These are phyloP conservation scores for Drosophila varians DNA, from an alignment of 1,140 invertebrate species.

Conservation along the genomic window DNA sequence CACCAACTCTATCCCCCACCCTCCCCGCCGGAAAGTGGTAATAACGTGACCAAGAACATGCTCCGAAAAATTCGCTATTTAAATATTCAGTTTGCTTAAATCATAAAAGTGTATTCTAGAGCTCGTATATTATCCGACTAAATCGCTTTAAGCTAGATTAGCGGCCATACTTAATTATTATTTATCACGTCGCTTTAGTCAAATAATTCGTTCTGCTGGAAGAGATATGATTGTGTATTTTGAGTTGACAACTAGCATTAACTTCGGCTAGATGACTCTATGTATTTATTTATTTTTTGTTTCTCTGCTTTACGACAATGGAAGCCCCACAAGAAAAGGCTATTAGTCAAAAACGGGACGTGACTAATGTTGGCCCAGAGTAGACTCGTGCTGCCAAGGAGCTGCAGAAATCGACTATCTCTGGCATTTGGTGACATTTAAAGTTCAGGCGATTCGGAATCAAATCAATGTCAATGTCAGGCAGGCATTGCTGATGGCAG, in stretches of 20 bases:
- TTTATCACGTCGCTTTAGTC: conserved; percentile 24
- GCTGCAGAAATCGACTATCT: conserved; percentile 3
- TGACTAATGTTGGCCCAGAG: conserved; percentile 19
- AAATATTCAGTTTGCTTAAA: conserved; percentile 2
- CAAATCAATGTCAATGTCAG: conserved; percentile 67
- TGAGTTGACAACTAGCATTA: conserved; percentile 25
- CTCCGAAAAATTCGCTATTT: conserved; percentile 18
- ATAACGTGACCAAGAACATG: conserved; percentile 17
- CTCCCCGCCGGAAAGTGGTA: conserved; percentile 26
- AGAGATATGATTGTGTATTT: conserved; percentile 18
- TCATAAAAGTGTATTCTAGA: conserved; percentile 4
- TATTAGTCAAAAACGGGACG: conserved; percentile 32
- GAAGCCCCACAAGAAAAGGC: conserved; percentile 42
- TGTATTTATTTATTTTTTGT: conserved; percentile 8
- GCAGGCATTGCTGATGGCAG: conserved; percentile 25
- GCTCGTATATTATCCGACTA: not conserved
- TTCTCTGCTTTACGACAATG: not conserved
- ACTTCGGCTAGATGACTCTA: conserved; percentile 23
- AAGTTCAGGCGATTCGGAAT: conserved; percentile 40
- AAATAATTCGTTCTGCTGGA: conserved; percentile 5
- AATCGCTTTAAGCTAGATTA: conserved; percentile 11
- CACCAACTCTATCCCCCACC: conserved; percentile 7
- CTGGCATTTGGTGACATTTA: conserved; percentile 47
- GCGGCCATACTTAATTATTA: conserved; percentile 32
- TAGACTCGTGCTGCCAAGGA: not conserved